These are phyloP conservation scores for Nowickia ferox DNA, from an alignment of 2,888 invertebrate species.

Conservation along the genomic window DNA sequence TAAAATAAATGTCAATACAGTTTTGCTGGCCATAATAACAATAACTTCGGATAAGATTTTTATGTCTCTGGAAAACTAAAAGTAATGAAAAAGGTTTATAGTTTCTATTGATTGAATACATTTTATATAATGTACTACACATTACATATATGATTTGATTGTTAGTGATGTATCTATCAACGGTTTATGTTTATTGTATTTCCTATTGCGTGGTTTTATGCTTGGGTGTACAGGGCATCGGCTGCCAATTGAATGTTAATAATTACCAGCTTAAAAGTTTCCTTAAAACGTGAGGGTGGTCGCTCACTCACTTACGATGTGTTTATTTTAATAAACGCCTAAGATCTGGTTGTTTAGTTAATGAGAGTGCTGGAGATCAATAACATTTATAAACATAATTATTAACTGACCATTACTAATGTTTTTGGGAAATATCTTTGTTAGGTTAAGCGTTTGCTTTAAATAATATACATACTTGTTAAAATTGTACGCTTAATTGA, in stretches of 20 bases:
- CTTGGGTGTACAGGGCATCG: background rate
- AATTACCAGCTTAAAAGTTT: conserved; percentile 18
- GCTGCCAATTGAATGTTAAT: background rate
- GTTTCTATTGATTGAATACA: conserved; percentile 25
- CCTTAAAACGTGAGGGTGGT: conserved; percentile 34
- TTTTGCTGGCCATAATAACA: background rate
- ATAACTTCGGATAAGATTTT: conserved; percentile 21
- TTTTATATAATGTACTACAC: no score
- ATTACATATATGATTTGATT: conserved; percentile 8
- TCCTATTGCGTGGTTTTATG: background rate
- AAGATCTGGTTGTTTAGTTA: conserved; percentile 39
- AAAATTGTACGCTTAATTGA: conserved; percentile 41
- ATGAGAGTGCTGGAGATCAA: conserved; percentile 42
- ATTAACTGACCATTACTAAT: conserved; percentile 68
- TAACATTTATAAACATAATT: conserved; percentile 31
- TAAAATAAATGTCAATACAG: conserved; percentile 34
- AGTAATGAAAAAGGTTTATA: conserved; percentile 22
- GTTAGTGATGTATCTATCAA: background rate
- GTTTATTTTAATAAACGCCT: conserved; percentile 2
- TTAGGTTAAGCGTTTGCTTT: conserved; percentile 3
- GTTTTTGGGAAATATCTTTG: conserved; percentile 40
- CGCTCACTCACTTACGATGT: conserved; percentile 23
- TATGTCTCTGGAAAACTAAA: conserved; percentile 2
- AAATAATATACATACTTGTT: conserved; percentile 25
- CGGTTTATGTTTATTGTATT: background rate